phyloP scores from a whole-genome alignment of 2,888 invertebrate species.

The Cepaea hortensis region DNA sequence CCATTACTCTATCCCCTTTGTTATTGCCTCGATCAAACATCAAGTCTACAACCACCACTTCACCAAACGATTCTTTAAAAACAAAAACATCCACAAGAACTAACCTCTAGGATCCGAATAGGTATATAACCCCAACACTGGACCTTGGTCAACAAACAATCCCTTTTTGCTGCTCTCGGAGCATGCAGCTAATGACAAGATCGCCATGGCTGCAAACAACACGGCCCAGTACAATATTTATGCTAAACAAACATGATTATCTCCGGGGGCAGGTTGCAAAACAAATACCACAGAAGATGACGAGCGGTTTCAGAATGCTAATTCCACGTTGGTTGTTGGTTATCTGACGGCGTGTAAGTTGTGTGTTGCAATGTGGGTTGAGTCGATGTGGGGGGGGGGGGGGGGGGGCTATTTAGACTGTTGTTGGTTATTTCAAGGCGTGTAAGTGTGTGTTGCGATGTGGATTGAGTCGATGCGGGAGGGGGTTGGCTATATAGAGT shows the following conservation, averaged over 20 bases:
- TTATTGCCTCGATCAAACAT: too few species aligned
- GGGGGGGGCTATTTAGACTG: too few species aligned
- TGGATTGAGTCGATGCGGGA: too few species aligned
- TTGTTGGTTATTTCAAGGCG: too few species aligned
- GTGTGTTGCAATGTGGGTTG: too few species aligned
- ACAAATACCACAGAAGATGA: constrained; percentile 16
- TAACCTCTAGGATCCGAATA: neutral
- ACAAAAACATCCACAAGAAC: neutral
- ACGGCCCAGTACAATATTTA: neutral
- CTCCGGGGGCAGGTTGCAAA: constrained; percentile 5
- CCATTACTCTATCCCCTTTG: too few species aligned
- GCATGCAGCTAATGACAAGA: neutral
- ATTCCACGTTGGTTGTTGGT: neutral
- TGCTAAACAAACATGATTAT: constrained; percentile 24
- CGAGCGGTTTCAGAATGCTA: constrained; percentile 3
- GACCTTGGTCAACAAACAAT: neutral
- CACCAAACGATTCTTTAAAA: too few species aligned
- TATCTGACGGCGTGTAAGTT: too few species aligned
- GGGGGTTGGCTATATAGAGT: too few species aligned
- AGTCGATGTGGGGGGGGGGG: too few species aligned
- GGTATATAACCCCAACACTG: neutral
- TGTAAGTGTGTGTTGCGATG: too few species aligned
- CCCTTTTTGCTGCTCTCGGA: neutral
- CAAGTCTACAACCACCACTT: too few species aligned
- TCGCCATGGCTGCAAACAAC: neutral